These are phyloP conservation scores for Fregata magnificens DNA, from an alignment of 2,113 vertebrate species.

Conservation along the genomic window DNA sequence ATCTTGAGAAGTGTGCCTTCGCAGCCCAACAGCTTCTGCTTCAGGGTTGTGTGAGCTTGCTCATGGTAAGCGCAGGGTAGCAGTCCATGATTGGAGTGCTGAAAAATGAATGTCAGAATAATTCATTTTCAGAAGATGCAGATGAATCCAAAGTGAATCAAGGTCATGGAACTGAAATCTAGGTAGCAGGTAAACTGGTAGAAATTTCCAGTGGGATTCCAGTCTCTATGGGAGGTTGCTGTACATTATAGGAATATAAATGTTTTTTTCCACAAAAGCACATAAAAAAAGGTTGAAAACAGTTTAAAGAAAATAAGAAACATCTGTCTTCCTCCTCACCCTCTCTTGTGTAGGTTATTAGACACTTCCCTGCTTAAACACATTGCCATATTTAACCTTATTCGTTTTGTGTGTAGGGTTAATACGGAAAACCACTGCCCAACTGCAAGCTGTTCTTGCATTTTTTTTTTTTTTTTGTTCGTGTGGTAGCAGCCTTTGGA, in stretches of 20 bases:
- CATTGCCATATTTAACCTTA: neutral
- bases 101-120: neutral
- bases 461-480: neutral
- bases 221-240: constrained; percentile 34
- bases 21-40: neutral
- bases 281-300: constrained; percentile 41
- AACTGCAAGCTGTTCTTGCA: neutral
- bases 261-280: neutral
- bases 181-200: constrained; percentile 12
- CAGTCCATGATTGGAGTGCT: constrained; percentile 42
- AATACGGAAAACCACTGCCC: neutral
- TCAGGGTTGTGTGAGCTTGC: neutral
- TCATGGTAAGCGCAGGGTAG: neutral
- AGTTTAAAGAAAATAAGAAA: constrained; percentile 62
- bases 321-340: constrained; percentile 40
- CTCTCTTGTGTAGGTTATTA: constrained; percentile 11
- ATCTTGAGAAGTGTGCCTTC: neutral
- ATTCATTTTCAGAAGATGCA: neutral
- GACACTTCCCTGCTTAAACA: neutral
- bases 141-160: neutral
- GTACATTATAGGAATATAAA: neutral
- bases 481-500: neutral
- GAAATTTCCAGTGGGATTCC: constrained; percentile 22
- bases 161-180: neutral
- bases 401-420: neutral